These are phyloP conservation scores for Cantharis rustica DNA, from an alignment of 2,888 invertebrate species.

Conservation along the genomic window DNA sequence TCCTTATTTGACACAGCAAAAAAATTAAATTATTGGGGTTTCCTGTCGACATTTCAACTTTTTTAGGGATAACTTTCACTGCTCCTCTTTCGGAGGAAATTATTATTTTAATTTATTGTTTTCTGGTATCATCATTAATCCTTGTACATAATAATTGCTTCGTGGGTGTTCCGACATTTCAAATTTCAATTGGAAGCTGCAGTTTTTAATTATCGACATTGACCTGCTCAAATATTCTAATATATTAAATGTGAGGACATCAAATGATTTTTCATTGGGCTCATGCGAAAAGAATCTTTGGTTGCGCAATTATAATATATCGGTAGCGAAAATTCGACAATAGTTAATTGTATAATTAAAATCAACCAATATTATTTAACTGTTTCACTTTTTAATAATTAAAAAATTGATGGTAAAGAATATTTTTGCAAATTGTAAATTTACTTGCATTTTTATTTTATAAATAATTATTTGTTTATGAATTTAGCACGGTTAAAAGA, in stretches of 20 bases:
- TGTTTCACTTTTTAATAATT: no score
- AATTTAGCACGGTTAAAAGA: no score
- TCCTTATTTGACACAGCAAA: neutral
- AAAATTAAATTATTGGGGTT: neutral
- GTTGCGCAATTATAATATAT: no score
- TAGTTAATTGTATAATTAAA: no score
- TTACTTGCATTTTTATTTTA: no score
- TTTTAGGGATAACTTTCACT: neutral
- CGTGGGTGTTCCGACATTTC: neutral
- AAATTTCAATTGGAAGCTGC: neutral
- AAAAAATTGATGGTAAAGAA: no score
- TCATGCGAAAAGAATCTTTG: no score
- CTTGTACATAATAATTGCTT: neutral
- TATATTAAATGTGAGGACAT: neutral
- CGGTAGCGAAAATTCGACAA: no score
- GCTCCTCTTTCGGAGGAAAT: neutral
- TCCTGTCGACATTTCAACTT: neutral
- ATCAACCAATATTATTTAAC: no score
- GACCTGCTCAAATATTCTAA: neutral
- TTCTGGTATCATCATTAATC: neutral
- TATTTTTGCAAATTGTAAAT: no score
- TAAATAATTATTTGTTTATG: no score
- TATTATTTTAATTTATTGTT: neutral
- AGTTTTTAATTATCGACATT: neutral
- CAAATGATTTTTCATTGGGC: no score